Base-by-base conservation (phyloP, 2,888 invertebrate genomes). In the Hedychridium roseum region DNA sequence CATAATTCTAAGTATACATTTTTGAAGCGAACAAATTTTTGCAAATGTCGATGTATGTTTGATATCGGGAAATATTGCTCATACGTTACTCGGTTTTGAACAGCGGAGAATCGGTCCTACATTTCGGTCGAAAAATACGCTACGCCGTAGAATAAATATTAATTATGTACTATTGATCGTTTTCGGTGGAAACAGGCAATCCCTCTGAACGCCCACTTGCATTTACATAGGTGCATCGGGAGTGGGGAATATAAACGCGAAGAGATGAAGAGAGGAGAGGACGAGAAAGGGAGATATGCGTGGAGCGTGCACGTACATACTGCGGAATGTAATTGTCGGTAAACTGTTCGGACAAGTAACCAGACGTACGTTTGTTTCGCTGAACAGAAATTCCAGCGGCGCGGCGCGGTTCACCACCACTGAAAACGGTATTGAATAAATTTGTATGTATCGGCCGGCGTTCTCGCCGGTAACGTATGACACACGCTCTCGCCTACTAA, bases 271-370 rank as follows among this genome's bases (percentile, higher is more conserved):
- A 12, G 16, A 4, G 34, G 18, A 5, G 38, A 39, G 30, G 20
- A 11, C 2, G 39, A 16, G 39, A 18, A 20, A 15, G 39, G 40
- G 18, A 50, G 32, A 47, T 38, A 26, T 45, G 54, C 50, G n/a
- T n/a, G n/a, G n/a, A n/a, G n/a, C n/a, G n/a, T n/a, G n/a, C n/a
- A n/a, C n/a, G n/a, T n/a, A n/a, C n/a, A n/a, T n/a, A n/a, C n/a
- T n/a, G n/a, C 46, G 53, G 49, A 46, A 44, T 51, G 61, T 71
- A 67, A 71, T 67, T 61, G 65, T 60, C 64, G 60, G 54, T 66
- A 64, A 66, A 67, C 60, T 50, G 62, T 67, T 66, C 54, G 60
- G 63, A 60, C 54, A 57, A 54, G 59, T 66, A 68, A 70, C 68
- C 65, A 64, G 66, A 62, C 55, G 50, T 47, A 43, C 45, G 54